Percentiles rank a stretch among this genome's conserved stretches.
Conservation (phyloP, 2,113 vertebrate species). For the Brevimyrus niger region DNA sequence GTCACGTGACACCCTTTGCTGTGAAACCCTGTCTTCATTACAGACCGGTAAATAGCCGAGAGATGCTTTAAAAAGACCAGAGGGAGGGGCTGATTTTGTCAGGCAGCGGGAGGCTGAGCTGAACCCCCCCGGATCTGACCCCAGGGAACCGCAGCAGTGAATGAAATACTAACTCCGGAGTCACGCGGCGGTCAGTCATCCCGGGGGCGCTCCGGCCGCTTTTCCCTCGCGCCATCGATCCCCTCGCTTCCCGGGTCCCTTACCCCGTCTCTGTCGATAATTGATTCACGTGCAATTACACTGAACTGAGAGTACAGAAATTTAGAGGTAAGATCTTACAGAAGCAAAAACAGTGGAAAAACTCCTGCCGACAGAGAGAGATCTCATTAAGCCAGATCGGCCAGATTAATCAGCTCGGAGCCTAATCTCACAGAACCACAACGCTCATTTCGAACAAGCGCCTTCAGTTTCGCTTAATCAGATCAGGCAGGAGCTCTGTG, state of each 20-base stretch:
- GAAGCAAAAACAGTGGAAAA: background rate
- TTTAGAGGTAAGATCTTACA: background rate
- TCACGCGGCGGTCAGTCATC: background rate
- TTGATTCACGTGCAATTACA: background rate
- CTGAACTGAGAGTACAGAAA: background rate
- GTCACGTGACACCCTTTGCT: too few relatives aligned
- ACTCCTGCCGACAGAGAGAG: background rate
- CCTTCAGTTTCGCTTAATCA: background rate
- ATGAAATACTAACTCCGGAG: background rate
- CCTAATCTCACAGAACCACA: background rate
- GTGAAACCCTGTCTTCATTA: background rate
- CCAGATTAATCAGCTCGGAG: background rate
- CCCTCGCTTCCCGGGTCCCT: background rate
- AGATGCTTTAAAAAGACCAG: background rate
- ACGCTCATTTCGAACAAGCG: background rate
- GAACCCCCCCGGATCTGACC: background rate
- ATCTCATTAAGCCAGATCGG: background rate
- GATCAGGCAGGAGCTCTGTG: background rate
- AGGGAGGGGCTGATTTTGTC: background rate
- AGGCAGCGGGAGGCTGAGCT: background rate
- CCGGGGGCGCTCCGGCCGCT: background rate
- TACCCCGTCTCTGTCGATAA: background rate
- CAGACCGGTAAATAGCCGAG: background rate
- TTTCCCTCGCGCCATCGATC: background rate
- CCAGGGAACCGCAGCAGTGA: background rate